Evolutionary conservation across 1,140 invertebrate genomes (phyloP), one percentile per base, ranked within the genome.

Genomic region (Galleria mellonella): DNA sequence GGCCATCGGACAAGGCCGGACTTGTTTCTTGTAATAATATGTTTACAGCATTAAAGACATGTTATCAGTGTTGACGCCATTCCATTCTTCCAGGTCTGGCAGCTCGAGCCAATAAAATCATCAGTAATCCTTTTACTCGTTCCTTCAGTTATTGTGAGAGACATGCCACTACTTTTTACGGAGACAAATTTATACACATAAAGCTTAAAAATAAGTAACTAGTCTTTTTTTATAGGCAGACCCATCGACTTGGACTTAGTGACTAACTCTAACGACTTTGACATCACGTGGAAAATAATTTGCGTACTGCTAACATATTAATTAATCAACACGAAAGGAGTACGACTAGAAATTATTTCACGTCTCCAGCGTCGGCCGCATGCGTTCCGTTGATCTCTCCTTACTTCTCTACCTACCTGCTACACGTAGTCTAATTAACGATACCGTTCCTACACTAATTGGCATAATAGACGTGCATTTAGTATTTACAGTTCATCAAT

Each of bases 251-350:
- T 52, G 61, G 62, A 58, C 45, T 51, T 52, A n/a, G n/a, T n/a
- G n/a, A 51, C 51, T 46, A 38, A 52, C 32, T 15, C 35, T 37
- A 37, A 35, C 4, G 13, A 23, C 17, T 31, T 27, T 41, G 27
- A 27, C 42, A 30, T 43, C 32, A 32, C 69, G 70, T 68, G 63
- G 62, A 55, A 45, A 43, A 69, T 76, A 81, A 81, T 81, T 77
- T 73, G 72, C 77, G 81, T 81, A 84, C 81, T 84, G 81, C 81
- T 79, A 62, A 75, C 74, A 79, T 83, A 74, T 84, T 84, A 69
- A 81, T 7, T 51, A 28, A 67, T 74, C 71, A 84, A 84, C 72
- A 82, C 77, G 77, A 53, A 68, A 82, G 76, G 81, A 84, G 81
- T 84, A 81, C 79, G 74, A 81, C 66, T 66, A 71, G 72, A 72